A percentile compares a stretch with the other conserved stretches of the same genome.
Conservation (phyloP, 2,113 vertebrate species). For the Labeo rohita region DNA sequence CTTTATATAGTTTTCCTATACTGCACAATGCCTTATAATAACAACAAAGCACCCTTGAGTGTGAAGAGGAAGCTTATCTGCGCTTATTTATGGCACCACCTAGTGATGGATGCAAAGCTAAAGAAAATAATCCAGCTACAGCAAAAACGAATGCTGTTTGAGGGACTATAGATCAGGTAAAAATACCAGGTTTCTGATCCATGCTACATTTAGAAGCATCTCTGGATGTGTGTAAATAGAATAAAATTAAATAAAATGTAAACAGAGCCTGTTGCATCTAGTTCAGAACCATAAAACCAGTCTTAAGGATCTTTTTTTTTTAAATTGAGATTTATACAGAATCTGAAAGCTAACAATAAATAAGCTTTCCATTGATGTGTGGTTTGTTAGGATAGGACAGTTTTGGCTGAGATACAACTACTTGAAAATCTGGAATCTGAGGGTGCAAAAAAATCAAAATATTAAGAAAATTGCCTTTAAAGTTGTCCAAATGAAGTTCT, state of each 20-base stretch:
- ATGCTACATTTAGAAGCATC: not conserved
- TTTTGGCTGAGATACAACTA: too few relatives aligned
- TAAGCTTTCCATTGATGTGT: too few relatives aligned
- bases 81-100: constrained; percentile 52
- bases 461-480: too few relatives aligned
- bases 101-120: constrained; percentile 42
- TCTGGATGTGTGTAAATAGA: not conserved
- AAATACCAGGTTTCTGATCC: not conserved
- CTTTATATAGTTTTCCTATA: not conserved
- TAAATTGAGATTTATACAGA: too few relatives aligned
- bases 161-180: not conserved
- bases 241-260: too few relatives aligned
- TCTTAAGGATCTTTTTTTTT: too few relatives aligned
- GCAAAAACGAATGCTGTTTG: not conserved
- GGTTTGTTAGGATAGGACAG: too few relatives aligned
- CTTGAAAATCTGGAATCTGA: too few relatives aligned
- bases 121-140: constrained; percentile 5
- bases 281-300: too few relatives aligned
- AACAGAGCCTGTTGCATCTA: not conserved
- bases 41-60: not conserved
- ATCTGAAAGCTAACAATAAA: too few relatives aligned
- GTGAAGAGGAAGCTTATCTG: not conserved
- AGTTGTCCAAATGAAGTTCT: too few relatives aligned
- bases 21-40: constrained; percentile 12
- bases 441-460: too few relatives aligned